Base-by-base conservation (phyloP, 2,797 vertebrate species). In the Clarias fuscus region DNA sequence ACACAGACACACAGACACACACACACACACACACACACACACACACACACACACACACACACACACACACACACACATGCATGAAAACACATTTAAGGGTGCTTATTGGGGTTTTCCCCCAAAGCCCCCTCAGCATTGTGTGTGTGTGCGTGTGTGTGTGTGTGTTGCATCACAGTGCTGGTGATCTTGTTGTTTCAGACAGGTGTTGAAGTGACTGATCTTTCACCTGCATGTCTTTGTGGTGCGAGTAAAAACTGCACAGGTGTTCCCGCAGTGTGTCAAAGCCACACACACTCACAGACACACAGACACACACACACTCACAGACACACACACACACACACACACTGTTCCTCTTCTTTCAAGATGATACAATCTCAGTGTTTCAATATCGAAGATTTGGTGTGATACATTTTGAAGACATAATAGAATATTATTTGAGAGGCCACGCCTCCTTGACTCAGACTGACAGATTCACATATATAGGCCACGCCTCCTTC, bases 181-280 rank as follows among this genome's bases (percentile, higher is more conserved):
- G 72, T 83, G 40, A 71, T 88, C 80, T 82, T 88, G 82, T 89
- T 90, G 87, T 86, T 80, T 82, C 73, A 87, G 89, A 70, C 92
- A 93, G 92, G 93, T 93, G 93, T 91, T 92, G 91, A 93, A 91
- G 92, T 91, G 89, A 92, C 88, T 93, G 93, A 94, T 94, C 92
- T 93, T 90, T 93, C 88, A 88, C 89, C 88, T 90, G 88, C 86
- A 85, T 90, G 86, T 91, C 85, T 91, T 89, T 88, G 86, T 43
- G 68, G 65, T 81, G 82, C 72, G 87, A 82, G 61, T 87, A 88
- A 85, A 85, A 89, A 91, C 90, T 89, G 92, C 92, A 93, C 93
- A 94, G 94, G 93, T 94, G 93, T 93, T 93, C 91, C 81, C 90
- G 89, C 89, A 93, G 85, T 22, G 70, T 15, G 84, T 71, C 76